These are phyloP conservation scores for Brienomyrus longianalis DNA, from an alignment of 2,113 vertebrate genomes.

Conservation along the genomic window DNA sequence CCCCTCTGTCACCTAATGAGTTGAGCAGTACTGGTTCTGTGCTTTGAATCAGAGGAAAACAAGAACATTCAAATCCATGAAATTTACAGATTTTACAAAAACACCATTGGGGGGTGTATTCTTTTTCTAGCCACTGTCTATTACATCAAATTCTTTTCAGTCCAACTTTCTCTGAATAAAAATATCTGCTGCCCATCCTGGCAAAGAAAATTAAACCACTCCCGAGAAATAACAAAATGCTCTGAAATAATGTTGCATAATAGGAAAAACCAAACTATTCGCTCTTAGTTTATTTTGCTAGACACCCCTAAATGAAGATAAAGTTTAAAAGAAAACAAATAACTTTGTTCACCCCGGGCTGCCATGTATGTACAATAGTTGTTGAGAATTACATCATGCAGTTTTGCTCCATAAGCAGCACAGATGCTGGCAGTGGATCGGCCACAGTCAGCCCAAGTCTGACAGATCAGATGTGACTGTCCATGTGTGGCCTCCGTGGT, in stretches of 20 bases:
- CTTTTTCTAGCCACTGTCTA: neutral
- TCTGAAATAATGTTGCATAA: neutral
- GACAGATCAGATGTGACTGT: neutral
- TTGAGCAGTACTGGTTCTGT: neutral
- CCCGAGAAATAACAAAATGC: neutral
- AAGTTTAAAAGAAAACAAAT: neutral
- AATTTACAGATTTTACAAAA: neutral
- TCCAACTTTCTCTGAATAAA: neutral
- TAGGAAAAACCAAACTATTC: neutral
- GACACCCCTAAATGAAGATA: neutral
- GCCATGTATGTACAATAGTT: neutral
- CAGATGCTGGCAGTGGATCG: neutral
- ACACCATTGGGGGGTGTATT: neutral
- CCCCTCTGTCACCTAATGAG: neutral
- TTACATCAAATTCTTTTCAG: neutral
- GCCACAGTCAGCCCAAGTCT: neutral
- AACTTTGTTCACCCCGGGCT: neutral
- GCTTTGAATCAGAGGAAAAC: neutral
- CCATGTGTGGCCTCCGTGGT: neutral
- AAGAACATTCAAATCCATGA: neutral
- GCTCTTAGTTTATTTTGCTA: neutral
- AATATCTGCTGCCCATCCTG: neutral
- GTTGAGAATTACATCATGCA: neutral
- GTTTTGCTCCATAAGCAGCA: neutral
- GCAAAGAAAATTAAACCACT: neutral